phyloP scores from a whole-genome alignment of 37 sponge, comb jelly and placozoan genomes.

The Chondrilla cf. caribensis region DNA sequence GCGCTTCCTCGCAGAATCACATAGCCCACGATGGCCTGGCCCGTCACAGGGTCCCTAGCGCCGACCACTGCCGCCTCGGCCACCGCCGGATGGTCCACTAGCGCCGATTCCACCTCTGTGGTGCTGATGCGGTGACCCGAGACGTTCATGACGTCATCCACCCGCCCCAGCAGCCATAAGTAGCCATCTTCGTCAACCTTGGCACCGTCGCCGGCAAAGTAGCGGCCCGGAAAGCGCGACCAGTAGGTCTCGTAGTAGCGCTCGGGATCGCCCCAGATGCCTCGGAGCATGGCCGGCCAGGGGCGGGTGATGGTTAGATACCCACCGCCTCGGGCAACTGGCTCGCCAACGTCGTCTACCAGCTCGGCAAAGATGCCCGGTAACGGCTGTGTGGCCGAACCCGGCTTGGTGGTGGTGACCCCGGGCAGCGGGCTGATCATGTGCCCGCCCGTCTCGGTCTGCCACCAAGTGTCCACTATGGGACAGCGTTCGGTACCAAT shows the following conservation, averaged over 20 bases:
- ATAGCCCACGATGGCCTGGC: too few relatives aligned
- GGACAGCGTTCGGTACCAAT: conserved; percentile 19
- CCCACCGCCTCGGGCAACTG: background rate
- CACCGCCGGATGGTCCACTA: background rate
- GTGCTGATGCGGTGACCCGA: background rate
- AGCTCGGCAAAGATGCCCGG: background rate
- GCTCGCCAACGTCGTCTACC: background rate
- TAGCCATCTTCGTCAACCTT: background rate
- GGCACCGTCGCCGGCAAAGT: background rate
- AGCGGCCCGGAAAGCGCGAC: background rate
- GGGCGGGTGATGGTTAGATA: conserved; percentile 36
- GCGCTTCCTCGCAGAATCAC: too few relatives aligned
- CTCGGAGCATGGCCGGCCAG: conserved; percentile 53
- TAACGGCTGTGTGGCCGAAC: conserved; percentile 1
- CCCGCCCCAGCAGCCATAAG: background rate
- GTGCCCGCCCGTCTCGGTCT: conserved; percentile 36
- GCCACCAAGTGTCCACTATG: conserved; percentile 28
- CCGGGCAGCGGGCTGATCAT: background rate
- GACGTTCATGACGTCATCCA: background rate
- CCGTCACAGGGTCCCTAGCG: too few relatives aligned
- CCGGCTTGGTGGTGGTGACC: background rate
- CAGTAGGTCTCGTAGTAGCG: conserved; percentile 47
- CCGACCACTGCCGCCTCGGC: conserved; percentile 19
- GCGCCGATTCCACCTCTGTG: background rate
- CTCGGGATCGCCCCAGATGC: conserved; percentile 46